Evolutionary conservation across 2,797 vertebrate species (phyloP).

Genomic region (Yasuhikotakia modesta): DNA sequence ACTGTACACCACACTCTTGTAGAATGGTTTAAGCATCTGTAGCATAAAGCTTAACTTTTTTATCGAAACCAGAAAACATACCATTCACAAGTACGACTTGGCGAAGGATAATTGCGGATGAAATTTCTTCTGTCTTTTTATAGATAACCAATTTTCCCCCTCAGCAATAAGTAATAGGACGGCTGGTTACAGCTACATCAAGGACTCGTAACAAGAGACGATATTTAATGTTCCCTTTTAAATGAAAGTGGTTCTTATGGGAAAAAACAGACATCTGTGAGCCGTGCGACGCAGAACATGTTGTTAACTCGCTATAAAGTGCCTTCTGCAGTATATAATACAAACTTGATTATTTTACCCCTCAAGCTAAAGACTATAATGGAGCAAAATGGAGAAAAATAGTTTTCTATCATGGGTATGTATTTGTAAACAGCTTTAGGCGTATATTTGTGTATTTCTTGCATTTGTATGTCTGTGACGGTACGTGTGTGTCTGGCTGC

Average conservation of each 20-base stretch:
- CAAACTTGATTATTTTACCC: neutral
- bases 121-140: constrained; percentile 33
- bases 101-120: constrained; percentile 14
- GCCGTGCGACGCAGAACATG: constrained; percentile 6
- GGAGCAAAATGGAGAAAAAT: neutral
- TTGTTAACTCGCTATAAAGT: constrained; percentile 4
- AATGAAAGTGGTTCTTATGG: constrained; percentile 8
- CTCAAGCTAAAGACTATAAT: constrained; percentile 14
- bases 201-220: constrained; percentile 12
- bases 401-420: constrained; percentile 11
- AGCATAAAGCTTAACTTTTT: constrained; percentile 9
- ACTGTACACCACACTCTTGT: neutral
- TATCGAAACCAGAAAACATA: constrained; percentile 5
- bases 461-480: constrained; percentile 5
- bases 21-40: constrained; percentile 1
- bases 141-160: constrained; percentile 33
- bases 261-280: neutral
- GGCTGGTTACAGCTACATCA: constrained; percentile 25
- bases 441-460: constrained; percentile 25
- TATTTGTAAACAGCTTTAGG: constrained; percentile 22
- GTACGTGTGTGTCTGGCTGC: neutral
- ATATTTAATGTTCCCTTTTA: constrained; percentile 26
- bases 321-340: neutral
- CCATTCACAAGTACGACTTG: constrained; percentile 17
- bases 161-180: constrained; percentile 17